A percentile compares a stretch with the other conserved stretches of the same genome.
Conservation (phyloP, 2,113 vertebrate species). For the Poeciliopsis retropinna region DNA sequence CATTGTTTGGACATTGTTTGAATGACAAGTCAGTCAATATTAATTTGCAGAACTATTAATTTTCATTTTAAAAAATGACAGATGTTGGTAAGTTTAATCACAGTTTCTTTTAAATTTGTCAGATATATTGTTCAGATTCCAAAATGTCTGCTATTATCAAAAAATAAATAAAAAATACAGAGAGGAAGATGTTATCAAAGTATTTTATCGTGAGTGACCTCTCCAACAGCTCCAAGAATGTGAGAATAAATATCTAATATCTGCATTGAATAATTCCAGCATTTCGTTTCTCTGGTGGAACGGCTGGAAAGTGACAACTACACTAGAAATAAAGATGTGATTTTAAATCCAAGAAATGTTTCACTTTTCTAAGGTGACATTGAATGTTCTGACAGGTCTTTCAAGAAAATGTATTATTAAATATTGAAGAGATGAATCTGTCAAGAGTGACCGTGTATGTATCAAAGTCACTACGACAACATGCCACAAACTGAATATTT, state of each 20-base stretch:
- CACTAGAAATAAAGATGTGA: neutral
- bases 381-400: neutral
- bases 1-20: neutral
- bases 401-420: neutral
- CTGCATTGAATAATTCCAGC: neutral
- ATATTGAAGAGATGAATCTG: neutral
- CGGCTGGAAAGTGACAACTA: neutral
- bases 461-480: neutral
- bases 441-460: neutral
- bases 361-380: neutral
- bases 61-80: neutral
- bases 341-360: neutral
- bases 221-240: neutral
- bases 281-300: neutral
- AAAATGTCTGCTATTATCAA: neutral
- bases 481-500: neutral
- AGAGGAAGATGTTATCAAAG: neutral
- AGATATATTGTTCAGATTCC: neutral
- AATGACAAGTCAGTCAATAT: too few relatives aligned
- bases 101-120: neutral
- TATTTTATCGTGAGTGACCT: neutral
- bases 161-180: neutral
- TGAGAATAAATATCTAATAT: neutral
- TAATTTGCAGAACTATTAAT: neutral
- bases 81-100: neutral